Conservation (phyloP, 2,113 vertebrate genomes). For the Lepus timidus region DNA sequence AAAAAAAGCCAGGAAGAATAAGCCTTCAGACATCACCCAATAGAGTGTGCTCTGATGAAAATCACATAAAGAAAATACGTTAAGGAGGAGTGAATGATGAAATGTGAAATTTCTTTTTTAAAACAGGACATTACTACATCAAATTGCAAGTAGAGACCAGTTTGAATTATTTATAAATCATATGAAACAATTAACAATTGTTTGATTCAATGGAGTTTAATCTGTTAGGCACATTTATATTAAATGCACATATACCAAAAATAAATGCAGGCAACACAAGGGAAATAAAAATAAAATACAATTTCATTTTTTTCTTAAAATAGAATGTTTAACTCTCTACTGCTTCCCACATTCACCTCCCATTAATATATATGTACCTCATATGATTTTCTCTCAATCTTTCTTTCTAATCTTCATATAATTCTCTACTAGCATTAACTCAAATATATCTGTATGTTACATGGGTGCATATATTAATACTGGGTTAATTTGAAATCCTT, state of each 20-base stretch:
- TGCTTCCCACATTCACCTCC: background rate
- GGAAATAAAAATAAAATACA: background rate
- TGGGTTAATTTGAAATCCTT: background rate
- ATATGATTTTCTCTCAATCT: background rate
- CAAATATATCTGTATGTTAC: background rate
- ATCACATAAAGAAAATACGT: background rate
- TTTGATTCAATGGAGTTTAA: background rate
- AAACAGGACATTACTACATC: background rate
- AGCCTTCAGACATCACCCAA: background rate
- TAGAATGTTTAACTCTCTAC: background rate
- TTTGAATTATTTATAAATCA: background rate
- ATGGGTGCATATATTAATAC: background rate
- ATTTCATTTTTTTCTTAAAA: background rate
- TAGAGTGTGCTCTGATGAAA: background rate
- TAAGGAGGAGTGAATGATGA: background rate
- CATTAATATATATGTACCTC: background rate
- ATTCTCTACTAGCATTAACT: background rate
- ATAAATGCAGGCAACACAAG: background rate
- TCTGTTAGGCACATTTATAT: background rate
- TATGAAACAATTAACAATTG: background rate
- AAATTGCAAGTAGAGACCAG: background rate
- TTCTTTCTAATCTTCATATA: background rate
- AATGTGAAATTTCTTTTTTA: background rate
- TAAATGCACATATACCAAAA: background rate
- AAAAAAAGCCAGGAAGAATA: background rate